Percentiles rank a stretch among this genome's conserved stretches.
These are phyloP conservation scores for Siphamia tubifer DNA, from an alignment of 2,113 vertebrate genomes.

Conservation along the genomic window DNA sequence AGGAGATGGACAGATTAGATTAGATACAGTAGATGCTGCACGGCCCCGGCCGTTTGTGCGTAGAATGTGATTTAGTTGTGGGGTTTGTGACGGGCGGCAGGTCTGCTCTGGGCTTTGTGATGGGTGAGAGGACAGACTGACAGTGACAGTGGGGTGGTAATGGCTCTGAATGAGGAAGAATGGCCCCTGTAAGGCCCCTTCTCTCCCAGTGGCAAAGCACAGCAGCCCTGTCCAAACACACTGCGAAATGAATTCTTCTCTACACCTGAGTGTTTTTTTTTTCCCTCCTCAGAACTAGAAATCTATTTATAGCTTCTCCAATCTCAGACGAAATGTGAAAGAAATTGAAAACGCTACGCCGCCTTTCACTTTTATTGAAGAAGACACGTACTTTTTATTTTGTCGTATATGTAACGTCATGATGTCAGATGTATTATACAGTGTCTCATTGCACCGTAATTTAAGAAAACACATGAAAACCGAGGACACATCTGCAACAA, in stretches of 20 bases:
- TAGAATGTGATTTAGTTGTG: constrained; percentile 71
- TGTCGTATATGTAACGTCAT: too few species aligned
- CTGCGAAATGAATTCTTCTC: constrained; percentile 58
- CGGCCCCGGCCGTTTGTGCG: constrained; percentile 56
- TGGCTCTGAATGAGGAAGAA: constrained; percentile 69
- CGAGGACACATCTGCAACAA: too few species aligned
- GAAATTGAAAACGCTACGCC: constrained; percentile 33
- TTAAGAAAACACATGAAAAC: too few species aligned
- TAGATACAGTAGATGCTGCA: constrained; percentile 66
- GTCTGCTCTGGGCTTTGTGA: constrained; percentile 62
- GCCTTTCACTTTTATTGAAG: constrained; percentile 44
- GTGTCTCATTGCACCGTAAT: too few species aligned
- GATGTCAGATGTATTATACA: too few species aligned
- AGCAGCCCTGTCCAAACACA: constrained; percentile 51
- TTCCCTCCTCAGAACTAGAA: constrained; percentile 13
- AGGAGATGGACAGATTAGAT: constrained; percentile 72
- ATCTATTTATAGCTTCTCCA: constrained; percentile 58
- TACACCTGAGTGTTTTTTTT: constrained; percentile 35
- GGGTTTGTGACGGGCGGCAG: constrained; percentile 43
- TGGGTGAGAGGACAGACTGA: constrained; percentile 67
- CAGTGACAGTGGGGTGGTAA: constrained; percentile 74
- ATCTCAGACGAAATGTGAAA: constrained; percentile 28
- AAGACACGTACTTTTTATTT: too few species aligned
- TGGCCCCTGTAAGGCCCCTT: constrained; percentile 61
- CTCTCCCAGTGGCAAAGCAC: constrained; percentile 28